Evolutionary conservation across 1,140 invertebrate species (phyloP), one percentile per base, ranked within the genome.

Genomic region (Ceratosolen solmsi): DNA sequence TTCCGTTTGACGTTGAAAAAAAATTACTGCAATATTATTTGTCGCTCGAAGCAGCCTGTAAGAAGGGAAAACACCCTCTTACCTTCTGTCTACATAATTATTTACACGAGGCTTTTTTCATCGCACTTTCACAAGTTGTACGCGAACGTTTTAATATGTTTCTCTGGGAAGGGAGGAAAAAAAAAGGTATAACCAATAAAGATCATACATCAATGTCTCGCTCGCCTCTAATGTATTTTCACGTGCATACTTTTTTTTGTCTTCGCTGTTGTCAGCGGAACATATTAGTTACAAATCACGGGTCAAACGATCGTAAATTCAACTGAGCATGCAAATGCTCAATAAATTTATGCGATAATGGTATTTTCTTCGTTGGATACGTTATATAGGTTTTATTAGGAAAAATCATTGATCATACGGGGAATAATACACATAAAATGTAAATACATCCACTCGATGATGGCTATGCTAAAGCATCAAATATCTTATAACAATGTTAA

Each of bases 11-110:
- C 84, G 84, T 76, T 82, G 25, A 60, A 87, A 89, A 89, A 89
- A 88, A 89, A 87, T 90, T 89, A 88, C 89, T 83, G 85, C 86
- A 88, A 89, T 89, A 90, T n/a, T n/a, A n/a, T 90, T 84, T 84
- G 84, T 81, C 81, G 82, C 68, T 72, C 74, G 80, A 49, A 79
- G 68, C 82, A 84, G 80, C 72, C 51, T 80, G 80, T 84, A 83
- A 84, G 82, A 85, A 25, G 77, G 25, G 51, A n/a, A 71, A 41
- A 71, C 63, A 22, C 74, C 74, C 27, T 49, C 73, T 70, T 36
- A 51, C 56, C 51, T 68, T 58, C 74, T 60, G 51, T n/a, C 51
- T 77, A 36, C 74, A 33, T 82, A 82, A 82, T 82, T 79, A 79
- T 82, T 82, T 82, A 82, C 75, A 70, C 68, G 75, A 65, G 56